Conservation (phyloP, 2,113 vertebrate species). For the Polypterus senegalus region DNA sequence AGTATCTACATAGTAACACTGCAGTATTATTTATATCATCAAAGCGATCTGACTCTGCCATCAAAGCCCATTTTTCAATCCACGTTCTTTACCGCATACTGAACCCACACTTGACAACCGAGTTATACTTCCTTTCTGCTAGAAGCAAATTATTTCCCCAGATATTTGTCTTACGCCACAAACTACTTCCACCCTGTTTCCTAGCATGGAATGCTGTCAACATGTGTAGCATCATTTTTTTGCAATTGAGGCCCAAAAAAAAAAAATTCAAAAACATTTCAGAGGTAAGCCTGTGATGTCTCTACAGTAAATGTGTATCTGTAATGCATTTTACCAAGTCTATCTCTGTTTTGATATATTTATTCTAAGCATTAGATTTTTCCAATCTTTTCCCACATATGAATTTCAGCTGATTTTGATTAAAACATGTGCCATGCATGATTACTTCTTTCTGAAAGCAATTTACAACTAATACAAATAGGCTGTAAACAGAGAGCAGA, state of each 20-base stretch:
- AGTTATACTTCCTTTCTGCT: slow-evolving; percentile 11
- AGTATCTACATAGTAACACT: too few relatives aligned
- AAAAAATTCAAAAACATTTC: slow-evolving; percentile 12
- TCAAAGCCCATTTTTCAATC: slow-evolving; percentile 6
- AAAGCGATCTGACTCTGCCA: slow-evolving; percentile 15
- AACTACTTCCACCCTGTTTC: slow-evolving; percentile 11
- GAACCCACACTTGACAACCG: slow-evolving; percentile 4
- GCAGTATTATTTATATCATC: slow-evolving; percentile 11
- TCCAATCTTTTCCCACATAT: neutral
- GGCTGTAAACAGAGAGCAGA: neutral
- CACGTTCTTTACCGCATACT: slow-evolving; percentile 7
- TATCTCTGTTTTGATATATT: too few relatives aligned
- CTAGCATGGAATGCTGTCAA: slow-evolving; percentile 6
- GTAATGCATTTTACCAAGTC: too few relatives aligned
- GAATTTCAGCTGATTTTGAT: neutral
- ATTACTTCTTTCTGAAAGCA: neutral
- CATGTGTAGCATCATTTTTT: slow-evolving; percentile 11
- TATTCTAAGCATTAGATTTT: neutral
- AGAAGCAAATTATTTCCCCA: slow-evolving; percentile 15
- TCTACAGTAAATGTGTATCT: too few relatives aligned
- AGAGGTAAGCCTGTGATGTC: neutral
- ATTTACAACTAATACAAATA: neutral
- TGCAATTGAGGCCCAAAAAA: slow-evolving; percentile 2
- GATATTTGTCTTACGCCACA: slow-evolving; percentile 9
- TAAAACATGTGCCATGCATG: neutral